Evolutionary conservation across 30 jellyfish, hydroid and myxozoan species (phyloP).

Genomic region (Calvadosia cruxmelitensis): DNA sequence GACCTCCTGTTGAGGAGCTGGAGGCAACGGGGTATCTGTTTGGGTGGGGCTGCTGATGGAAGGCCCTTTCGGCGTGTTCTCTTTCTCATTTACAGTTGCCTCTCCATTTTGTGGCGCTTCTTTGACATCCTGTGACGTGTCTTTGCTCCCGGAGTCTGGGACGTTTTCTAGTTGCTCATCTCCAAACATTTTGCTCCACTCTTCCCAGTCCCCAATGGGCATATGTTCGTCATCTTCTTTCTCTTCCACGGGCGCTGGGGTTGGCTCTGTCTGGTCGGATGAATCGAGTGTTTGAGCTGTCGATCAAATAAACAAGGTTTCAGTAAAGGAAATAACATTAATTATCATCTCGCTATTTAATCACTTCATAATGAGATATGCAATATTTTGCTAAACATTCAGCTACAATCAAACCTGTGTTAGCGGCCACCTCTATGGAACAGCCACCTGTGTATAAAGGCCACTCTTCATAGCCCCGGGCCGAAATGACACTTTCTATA

Average conservation of each 20-base stretch:
- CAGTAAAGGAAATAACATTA: too few species aligned
- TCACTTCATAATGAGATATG: too few species aligned
- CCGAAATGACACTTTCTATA: too few species aligned
- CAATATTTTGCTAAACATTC: too few species aligned
- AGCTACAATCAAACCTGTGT: too few species aligned
- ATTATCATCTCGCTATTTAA: too few species aligned
- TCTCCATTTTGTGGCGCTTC: neutral
- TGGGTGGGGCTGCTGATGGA: neutral
- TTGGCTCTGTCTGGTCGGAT: neutral
- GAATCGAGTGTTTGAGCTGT: too few species aligned
- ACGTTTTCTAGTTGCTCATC: neutral
- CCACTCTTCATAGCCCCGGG: too few species aligned
- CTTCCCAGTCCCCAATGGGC: constrained; percentile 18
- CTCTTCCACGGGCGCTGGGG: neutral
- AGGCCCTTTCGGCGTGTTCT: neutral
- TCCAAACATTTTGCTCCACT: constrained; percentile 5
- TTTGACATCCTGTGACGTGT: too few species aligned
- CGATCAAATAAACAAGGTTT: too few species aligned
- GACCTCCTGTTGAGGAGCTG: neutral
- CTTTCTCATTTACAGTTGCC: neutral
- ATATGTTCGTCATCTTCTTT: constrained; percentile 1
- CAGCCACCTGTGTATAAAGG: too few species aligned
- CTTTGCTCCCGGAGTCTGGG: neutral
- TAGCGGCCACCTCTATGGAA: too few species aligned
- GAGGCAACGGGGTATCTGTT: neutral